phyloP scores from a whole-genome alignment of 1,140 invertebrate species.

The Oryzaephilus surinamensis region DNA sequence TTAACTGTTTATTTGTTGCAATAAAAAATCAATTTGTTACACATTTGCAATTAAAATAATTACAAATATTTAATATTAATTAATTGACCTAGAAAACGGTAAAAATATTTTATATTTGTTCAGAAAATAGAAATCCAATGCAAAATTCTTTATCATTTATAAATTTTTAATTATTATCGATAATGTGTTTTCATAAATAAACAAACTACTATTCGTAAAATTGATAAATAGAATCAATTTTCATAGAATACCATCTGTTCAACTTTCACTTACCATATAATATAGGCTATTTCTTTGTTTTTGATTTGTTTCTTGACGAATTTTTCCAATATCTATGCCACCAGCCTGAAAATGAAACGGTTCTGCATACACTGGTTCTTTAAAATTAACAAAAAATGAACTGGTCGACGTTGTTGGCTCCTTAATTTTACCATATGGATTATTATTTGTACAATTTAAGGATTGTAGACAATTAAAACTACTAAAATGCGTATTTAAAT shows the following conservation, averaged over 20 bases:
- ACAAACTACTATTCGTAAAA: too few relatives aligned
- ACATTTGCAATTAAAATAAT: too few relatives aligned
- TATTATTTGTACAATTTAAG: conserved; percentile 39
- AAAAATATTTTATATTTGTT: conserved; percentile 1
- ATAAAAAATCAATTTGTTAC: too few relatives aligned
- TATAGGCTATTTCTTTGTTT: conserved; percentile 31
- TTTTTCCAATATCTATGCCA: conserved; percentile 3
- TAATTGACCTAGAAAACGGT: too few relatives aligned
- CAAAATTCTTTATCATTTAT: background rate
- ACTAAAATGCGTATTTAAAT: conserved; percentile 4
- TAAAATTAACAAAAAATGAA: conserved; percentile 29
- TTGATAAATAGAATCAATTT: too few relatives aligned
- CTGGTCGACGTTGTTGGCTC: conserved; percentile 29
- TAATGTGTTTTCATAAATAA: too few relatives aligned
- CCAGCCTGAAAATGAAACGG: conserved; percentile 30
- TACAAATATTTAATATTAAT: too few relatives aligned
- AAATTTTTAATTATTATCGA: too few relatives aligned
- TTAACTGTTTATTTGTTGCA: too few relatives aligned
- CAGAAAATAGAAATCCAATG: background rate
- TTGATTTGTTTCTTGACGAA: conserved; percentile 6
- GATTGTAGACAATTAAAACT: conserved; percentile 43
- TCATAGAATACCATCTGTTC: too few relatives aligned
- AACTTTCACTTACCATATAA: conserved; percentile 39
- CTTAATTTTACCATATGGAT: conserved; percentile 28
- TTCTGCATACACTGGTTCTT: conserved; percentile 40